Evolutionary conservation across 1,140 invertebrate genomes (phyloP), one percentile per base, ranked within the genome.

Genomic region (Listronotus bonariensis): DNA sequence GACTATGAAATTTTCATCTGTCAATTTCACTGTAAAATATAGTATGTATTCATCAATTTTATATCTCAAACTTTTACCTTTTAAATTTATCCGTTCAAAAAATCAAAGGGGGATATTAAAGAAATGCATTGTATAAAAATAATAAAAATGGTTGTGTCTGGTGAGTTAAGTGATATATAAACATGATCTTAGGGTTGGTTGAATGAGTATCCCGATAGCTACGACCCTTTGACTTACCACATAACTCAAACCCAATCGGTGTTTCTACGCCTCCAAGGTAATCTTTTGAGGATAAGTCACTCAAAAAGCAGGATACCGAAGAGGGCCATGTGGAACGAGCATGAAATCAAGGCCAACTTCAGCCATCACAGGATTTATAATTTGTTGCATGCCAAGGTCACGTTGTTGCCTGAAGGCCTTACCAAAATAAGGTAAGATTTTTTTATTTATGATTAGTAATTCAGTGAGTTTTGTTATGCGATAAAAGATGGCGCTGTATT

Each of bases 221-320:
- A 97, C 74, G 84, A 89, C 73, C 89, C 90, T 0, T 83, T 88
- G 45, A 88, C 86, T n/a, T 95, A 95, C 75, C 91, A 95, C 72
- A 88, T 96, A 20, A 89, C 88, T 18, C 83, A 89, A 64, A 93
- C 92, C 41, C 88, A 91, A 60, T 88, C 92, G n/a, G 89, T 96
- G 11, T 92, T 88, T 77, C 85, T 96, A 58, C 86, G 88, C 72
- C 80, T 97, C 11, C 91, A 96, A 79, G 92, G 88, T 62, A 86
- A 85, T 7, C 78, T 82, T 2, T 77, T 96, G 7, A 84, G 88
- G 46, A 81, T 97, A 63, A 92, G 90, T 55, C 86, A 91, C 70
- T 92, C 93, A 0, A 85, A 85, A 66, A 87, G 86, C 17, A 91
- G 90, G 74, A 84, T 96, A 67, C 87, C 92, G 6, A 95, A 93